Percentiles rank a stretch among this genome's conserved stretches.
These are phyloP conservation scores for Hippoglossus hippoglossus DNA, from an alignment of 2,797 vertebrate species.

Conservation along the genomic window DNA sequence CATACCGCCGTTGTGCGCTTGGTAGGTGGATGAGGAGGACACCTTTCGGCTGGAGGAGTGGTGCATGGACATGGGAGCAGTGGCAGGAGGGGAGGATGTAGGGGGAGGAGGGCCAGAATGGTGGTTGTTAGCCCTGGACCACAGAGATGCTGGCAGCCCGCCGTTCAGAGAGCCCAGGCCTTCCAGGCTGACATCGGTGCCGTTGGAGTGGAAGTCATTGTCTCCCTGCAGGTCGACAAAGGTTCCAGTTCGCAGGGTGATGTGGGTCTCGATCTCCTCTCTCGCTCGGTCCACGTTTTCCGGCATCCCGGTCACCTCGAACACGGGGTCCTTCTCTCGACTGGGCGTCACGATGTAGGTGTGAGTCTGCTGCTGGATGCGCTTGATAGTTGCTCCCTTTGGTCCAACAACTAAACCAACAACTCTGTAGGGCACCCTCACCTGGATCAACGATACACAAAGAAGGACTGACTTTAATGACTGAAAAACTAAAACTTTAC, in stretches of 20 bases:
- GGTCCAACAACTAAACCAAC: conserved; percentile 97
- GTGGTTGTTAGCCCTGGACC: conserved; percentile 88
- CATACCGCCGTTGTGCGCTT: conserved; percentile 77
- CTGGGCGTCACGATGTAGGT: conserved; percentile 98
- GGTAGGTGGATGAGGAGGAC: conserved; percentile 79
- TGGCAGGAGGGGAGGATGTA: conserved; percentile 57
- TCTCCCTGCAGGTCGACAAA: conserved; percentile 91
- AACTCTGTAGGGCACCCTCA: conserved; percentile 96
- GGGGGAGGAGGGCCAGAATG: conserved; percentile 73
- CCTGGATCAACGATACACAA: conserved; percentile 82
- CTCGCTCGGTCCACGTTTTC: conserved; percentile 96
- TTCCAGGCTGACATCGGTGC: conserved; percentile 96
- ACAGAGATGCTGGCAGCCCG: conserved; percentile 81
- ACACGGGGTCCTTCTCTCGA: conserved; percentile 96
- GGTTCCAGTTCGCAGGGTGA: conserved; percentile 94
- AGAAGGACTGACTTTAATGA: background rate
- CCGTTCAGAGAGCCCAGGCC: conserved; percentile 81
- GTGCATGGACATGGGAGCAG: conserved; percentile 81
- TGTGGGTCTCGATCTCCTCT: conserved; percentile 98
- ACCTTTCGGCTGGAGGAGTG: conserved; percentile 82
- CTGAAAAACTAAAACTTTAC: background rate
- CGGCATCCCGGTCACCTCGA: conserved; percentile 97
- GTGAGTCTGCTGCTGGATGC: conserved; percentile 98
- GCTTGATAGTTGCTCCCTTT: conserved; percentile 97
- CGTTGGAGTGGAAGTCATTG: conserved; percentile 98